Conservation (phyloP, 2,797 vertebrate genomes). For the Clamator glandarius region DNA sequence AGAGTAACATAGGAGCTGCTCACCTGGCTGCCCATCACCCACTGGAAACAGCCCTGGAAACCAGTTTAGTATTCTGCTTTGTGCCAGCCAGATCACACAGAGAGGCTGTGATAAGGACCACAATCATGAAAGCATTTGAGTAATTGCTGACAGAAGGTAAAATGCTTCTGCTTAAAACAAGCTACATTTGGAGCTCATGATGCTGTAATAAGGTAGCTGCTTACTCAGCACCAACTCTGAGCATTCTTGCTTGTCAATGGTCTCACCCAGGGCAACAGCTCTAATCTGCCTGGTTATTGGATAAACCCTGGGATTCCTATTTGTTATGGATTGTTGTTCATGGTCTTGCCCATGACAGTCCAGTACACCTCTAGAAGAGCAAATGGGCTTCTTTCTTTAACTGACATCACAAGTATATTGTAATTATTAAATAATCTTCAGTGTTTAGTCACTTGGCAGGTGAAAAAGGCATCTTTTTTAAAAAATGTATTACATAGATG, state of each 20-base stretch:
- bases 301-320: background rate
- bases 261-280: background rate
- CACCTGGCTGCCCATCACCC: background rate
- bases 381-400: background rate
- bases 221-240: background rate
- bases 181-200: fast-evolving
- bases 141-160: background rate
- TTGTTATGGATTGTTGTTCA: fast-evolving
- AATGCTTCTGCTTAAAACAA: background rate
- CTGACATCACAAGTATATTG: background rate
- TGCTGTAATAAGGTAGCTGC: background rate
- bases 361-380: background rate
- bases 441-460: background rate
- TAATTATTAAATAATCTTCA: background rate
- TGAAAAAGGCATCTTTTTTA: background rate
- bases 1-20: background rate
- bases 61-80: background rate
- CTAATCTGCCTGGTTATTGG: background rate
- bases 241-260: background rate
- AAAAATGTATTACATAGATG: background rate
- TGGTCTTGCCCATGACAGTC: background rate
- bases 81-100: background rate
- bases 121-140: background rate
- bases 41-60: background rate
- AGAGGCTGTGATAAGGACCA: background rate